Conservation (phyloP, 2,113 vertebrate genomes). For the Catharus fuscescens region DNA sequence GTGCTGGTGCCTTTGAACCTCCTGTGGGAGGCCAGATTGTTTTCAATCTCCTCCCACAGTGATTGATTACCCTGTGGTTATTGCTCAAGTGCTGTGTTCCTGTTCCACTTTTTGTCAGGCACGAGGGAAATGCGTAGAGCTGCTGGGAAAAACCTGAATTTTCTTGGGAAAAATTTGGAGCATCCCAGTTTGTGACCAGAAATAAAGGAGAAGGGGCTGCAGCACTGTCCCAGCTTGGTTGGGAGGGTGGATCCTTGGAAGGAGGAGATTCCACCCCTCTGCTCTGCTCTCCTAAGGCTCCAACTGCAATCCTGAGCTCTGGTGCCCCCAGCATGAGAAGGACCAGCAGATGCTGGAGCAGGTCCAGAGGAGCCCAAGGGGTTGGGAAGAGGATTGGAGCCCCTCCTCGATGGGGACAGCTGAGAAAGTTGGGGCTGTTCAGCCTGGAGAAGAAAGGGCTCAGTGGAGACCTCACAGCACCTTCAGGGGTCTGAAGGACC, state of each 20-base stretch:
- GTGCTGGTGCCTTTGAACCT: constrained; percentile 19
- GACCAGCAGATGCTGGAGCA: background rate
- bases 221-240: background rate
- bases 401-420: background rate
- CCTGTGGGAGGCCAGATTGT: constrained; percentile 48
- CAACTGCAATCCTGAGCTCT: background rate
- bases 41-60: constrained; percentile 21
- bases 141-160: background rate
- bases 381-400: background rate
- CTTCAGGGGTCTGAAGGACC: background rate
- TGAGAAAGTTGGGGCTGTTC: background rate
- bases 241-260: background rate
- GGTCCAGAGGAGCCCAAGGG: background rate
- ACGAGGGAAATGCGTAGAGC: background rate
- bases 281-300: background rate
- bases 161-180: background rate
- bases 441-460: too few relatives aligned
- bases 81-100: background rate
- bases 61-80: constrained; percentile 24
- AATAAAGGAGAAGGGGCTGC: background rate
- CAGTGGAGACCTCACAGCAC: background rate
- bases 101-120: background rate
- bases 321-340: background rate
- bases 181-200: background rate
- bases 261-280: background rate